Base-by-base conservation (phyloP, 2,113 vertebrate species). In the Mobula birostris region DNA sequence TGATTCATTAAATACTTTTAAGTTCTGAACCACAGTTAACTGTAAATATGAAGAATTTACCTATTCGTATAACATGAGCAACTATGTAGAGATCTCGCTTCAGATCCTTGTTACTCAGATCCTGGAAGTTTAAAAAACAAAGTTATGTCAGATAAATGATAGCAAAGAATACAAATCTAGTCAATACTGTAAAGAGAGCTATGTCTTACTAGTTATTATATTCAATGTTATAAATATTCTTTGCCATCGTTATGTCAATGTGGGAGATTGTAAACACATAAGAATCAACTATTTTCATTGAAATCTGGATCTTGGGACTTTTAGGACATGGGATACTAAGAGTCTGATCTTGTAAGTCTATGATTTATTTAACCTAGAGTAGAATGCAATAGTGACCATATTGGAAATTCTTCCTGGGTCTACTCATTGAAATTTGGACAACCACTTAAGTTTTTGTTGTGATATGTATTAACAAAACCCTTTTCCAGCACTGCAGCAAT, bases 61-160 rank as follows among this genome's bases (percentile, higher is more conserved):
- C 98, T 96, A 98, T 98, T 97, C 98, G 97, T 95, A 99, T 97
- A 94, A 99, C 98, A 94, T 99, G 98, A 95, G 98, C 98, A 95
- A 99, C 97, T 95, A 99, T 98, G 95, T 99, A 98, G 94, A 99
- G 97, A 96, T 99, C 98, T 95, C 98, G 98, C 97, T 99, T 99
- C 97, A 99, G 97, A 96, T 99, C 98, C 96, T 99, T 99, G 96
- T 98, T 99, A 97, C 98, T 99, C 94, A 99, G 97, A 96, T 99
- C 98, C 98, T 99, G 94, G 72, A 94, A 95, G 70, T 93, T 36
- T 36, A 93, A 95, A 94, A 95, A 0, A 58, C 21, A 58, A 78
- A 63, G 32, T 94, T 88, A 87, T 36, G 0, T 14, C 48, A n/a
- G 7, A 17, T 15, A 92, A 94, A 76, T 17, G 0, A 19, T 0